Evolutionary conservation across 2,797 vertebrate genomes (phyloP).

Genomic region (Microcaecilia unicolor): DNA sequence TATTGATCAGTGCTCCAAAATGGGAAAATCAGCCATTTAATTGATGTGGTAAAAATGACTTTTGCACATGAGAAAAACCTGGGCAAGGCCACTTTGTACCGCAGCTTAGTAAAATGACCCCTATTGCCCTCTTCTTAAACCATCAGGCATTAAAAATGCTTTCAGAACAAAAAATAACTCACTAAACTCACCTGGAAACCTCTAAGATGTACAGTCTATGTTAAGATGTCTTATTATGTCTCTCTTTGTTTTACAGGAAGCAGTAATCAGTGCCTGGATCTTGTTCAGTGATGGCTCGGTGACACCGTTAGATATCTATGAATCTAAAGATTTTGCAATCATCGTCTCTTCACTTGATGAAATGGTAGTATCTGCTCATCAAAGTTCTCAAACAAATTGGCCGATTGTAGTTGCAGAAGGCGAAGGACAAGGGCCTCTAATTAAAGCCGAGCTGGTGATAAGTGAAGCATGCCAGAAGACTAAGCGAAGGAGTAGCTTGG

Average conservation of each 20-base stretch:
- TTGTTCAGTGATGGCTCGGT: constrained; percentile 90
- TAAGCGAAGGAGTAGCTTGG: constrained; percentile 86
- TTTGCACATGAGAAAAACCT: too few relatives aligned
- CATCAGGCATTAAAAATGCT: too few relatives aligned
- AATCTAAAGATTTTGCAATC: constrained; percentile 83
- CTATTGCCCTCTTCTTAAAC: too few relatives aligned
- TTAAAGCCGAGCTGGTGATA: constrained; percentile 87
- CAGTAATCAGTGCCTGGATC: constrained; percentile 81
- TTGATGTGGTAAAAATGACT: too few relatives aligned
- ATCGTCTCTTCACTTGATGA: constrained; percentile 79
- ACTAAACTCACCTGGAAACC: too few relatives aligned
- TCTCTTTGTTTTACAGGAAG: constrained; percentile 63
- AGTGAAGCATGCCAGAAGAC: constrained; percentile 91
- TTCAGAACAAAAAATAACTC: too few relatives aligned
- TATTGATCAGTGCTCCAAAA: too few relatives aligned
- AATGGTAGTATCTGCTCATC: constrained; percentile 70
- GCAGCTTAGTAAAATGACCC: too few relatives aligned
- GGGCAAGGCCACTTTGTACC: too few relatives aligned
- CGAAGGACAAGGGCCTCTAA: constrained; percentile 79
- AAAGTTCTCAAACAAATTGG: constrained; percentile 66
- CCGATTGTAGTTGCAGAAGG: constrained; percentile 77
- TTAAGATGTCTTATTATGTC: too few relatives aligned
- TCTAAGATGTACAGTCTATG: too few relatives aligned
- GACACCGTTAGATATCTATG: constrained; percentile 87
- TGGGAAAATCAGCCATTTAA: too few relatives aligned